Evolutionary conservation across 92 coral and sea anemone genomes (phyloP).

Genomic region (Paragorgia papillata): DNA sequence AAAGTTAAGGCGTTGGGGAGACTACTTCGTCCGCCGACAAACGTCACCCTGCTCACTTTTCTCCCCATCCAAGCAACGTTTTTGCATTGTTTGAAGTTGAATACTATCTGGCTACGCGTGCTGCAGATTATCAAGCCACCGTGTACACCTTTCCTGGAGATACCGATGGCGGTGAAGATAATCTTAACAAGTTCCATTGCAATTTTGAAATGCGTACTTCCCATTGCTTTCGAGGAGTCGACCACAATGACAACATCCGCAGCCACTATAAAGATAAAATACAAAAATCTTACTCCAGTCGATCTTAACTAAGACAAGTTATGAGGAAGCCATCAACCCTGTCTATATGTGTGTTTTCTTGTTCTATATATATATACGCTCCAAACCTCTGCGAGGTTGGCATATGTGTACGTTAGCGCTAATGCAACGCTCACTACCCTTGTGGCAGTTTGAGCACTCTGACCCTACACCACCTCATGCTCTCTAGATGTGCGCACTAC

Average conservation of each 20-base stretch:
- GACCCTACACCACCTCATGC: too few species aligned
- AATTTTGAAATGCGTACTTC: conserved; percentile 53
- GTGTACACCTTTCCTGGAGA: conserved; percentile 62
- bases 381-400: too few species aligned
- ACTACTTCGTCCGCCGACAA: background rate
- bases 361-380: too few species aligned
- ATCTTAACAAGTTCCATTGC: conserved; percentile 71
- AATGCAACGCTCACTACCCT: too few species aligned
- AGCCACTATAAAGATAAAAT: conserved; percentile 2
- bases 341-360: too few species aligned
- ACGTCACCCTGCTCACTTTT: conserved; percentile 2
- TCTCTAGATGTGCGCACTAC: too few species aligned
- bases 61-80: background rate
- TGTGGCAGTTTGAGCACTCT: too few species aligned
- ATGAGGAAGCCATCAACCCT: too few species aligned
- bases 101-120: conserved; percentile 59
- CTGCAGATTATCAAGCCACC: conserved; percentile 76
- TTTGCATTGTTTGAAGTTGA: conserved; percentile 51
- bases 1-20: background rate
- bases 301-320: too few species aligned
- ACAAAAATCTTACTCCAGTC: background rate
- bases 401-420: too few species aligned
- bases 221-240: conserved; percentile 17
- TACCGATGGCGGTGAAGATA: conserved; percentile 68
- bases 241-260: conserved; percentile 22